These are phyloP conservation scores for Brassicogethes aeneus DNA, from an alignment of 2,888 invertebrate genomes.

Conservation along the genomic window DNA sequence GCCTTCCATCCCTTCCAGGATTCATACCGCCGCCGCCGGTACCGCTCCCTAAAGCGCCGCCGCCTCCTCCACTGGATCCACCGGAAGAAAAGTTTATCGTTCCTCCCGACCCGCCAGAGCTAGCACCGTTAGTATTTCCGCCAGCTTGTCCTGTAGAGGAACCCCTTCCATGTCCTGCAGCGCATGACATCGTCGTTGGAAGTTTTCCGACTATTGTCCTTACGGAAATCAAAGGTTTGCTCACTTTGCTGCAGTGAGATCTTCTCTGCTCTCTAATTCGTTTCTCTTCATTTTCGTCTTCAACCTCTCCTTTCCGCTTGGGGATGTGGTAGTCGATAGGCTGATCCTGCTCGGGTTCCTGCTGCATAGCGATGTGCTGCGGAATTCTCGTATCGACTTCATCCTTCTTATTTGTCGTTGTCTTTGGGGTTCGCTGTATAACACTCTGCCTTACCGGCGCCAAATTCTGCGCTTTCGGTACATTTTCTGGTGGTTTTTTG, in stretches of 20 bases:
- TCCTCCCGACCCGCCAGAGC: slow-evolving; percentile 21
- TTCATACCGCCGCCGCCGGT: slow-evolving; percentile 65
- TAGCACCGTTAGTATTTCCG: slow-evolving; percentile 6
- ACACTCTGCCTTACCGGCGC: slow-evolving; percentile 38
- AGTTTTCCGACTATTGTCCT: slow-evolving; percentile 48
- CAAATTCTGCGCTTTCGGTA: slow-evolving; percentile 30
- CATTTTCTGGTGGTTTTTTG: slow-evolving; percentile 49
- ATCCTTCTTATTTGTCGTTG: slow-evolving; percentile 43
- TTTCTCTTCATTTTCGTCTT: slow-evolving; percentile 60
- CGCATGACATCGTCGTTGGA: slow-evolving; percentile 60
- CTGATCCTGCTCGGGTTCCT: slow-evolving; percentile 51
- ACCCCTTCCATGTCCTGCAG: slow-evolving; percentile 72
- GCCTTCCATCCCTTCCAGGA: slow-evolving; percentile 68
- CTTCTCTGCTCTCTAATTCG: slow-evolving; percentile 59
- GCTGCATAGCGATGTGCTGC: slow-evolving; percentile 21
- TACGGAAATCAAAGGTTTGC: slow-evolving; percentile 51
- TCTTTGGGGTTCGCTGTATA: slow-evolving; percentile 45
- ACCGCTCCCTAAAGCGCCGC: slow-evolving; percentile 47
- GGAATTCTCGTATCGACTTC: slow-evolving; percentile 31
- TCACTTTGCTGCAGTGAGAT: slow-evolving; percentile 59
- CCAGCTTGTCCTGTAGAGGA: slow-evolving; percentile 33
- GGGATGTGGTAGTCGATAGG: slow-evolving; percentile 86
- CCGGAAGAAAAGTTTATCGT: slow-evolving; percentile 31
- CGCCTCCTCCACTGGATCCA: slow-evolving; percentile 42
- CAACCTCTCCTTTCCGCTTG: slow-evolving; percentile 61